These are phyloP conservation scores for Microcaecilia unicolor DNA, from an alignment of 2,797 vertebrate species.

Conservation along the genomic window DNA sequence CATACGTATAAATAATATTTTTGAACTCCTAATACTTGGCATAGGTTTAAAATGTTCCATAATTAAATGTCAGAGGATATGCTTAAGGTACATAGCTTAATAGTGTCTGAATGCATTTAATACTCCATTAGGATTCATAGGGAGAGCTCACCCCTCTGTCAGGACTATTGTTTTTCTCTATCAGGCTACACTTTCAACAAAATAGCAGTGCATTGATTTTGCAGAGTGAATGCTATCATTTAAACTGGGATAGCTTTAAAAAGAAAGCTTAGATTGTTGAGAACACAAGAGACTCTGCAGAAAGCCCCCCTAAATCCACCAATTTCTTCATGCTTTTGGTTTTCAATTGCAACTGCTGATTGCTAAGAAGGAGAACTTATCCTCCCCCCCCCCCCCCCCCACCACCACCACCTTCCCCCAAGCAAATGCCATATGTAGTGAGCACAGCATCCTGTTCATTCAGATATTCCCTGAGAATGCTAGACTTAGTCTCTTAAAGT, in stretches of 20 bases:
- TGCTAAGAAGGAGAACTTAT: conserved; percentile 33
- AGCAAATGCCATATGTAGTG: conserved; percentile 14
- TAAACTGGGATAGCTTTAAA: conserved; percentile 21
- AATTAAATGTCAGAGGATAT: conserved; percentile 41
- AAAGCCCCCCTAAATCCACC: conserved; percentile 38
- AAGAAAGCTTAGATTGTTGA: conserved; percentile 33
- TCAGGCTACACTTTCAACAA: conserved; percentile 31
- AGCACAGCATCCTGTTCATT: conserved; percentile 18
- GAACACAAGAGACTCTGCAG: conserved; percentile 34
- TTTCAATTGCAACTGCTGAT: conserved; percentile 34
- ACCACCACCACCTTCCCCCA: no score
- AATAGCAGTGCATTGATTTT: conserved; percentile 42
- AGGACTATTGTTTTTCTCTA: conserved; percentile 41
- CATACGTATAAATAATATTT: no score
- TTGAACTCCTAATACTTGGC: no score
- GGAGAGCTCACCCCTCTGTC: conserved; percentile 36
- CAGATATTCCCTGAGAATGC: conserved; percentile 5
- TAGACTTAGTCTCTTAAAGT: conserved; percentile 9
- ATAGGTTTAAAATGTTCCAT: conserved; percentile 30
- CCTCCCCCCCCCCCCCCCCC: conserved; percentile 30
- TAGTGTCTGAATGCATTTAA: conserved; percentile 46
- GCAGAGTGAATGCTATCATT: conserved; percentile 29
- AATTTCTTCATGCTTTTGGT: conserved; percentile 16
- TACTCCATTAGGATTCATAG: conserved; percentile 42
- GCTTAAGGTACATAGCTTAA: conserved; percentile 40